These are phyloP conservation scores for Struthio camelus DNA, from an alignment of 2,113 vertebrate species.

Conservation along the genomic window DNA sequence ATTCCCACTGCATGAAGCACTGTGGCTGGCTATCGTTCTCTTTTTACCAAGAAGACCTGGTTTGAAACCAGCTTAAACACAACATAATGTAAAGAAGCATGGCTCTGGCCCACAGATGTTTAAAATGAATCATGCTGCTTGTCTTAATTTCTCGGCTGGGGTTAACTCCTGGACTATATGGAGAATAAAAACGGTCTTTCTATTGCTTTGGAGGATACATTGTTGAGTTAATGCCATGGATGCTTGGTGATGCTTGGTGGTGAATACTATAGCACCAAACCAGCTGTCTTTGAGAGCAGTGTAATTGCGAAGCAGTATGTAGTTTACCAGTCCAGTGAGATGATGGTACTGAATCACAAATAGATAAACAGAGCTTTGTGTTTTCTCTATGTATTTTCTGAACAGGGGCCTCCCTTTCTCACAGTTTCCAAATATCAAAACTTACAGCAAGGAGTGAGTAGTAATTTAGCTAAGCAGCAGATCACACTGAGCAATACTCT, in stretches of 20 bases:
- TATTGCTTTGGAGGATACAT: neutral
- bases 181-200: conserved; percentile 13
- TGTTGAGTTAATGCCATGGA: neutral
- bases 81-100: neutral
- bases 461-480: neutral
- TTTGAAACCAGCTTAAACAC: neutral
- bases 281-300: conserved; percentile 7
- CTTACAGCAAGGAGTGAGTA: accelerated
- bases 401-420: neutral
- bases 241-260: neutral
- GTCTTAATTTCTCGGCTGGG: conserved; percentile 41
- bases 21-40: neutral
- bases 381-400: neutral
- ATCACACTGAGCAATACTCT: neutral
- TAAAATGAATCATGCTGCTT: conserved; percentile 8
- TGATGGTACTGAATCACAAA: neutral
- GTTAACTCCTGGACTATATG: neutral
- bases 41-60: neutral
- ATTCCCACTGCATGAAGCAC: neutral
- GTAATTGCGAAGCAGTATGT: neutral
- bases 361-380: neutral
- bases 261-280: neutral
- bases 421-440: neutral
- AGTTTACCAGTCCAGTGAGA: neutral
- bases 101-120: conserved; percentile 40